phyloP scores from a whole-genome alignment of 92 coral and sea anemone genomes.

The Epizoanthus scotinus region DNA sequence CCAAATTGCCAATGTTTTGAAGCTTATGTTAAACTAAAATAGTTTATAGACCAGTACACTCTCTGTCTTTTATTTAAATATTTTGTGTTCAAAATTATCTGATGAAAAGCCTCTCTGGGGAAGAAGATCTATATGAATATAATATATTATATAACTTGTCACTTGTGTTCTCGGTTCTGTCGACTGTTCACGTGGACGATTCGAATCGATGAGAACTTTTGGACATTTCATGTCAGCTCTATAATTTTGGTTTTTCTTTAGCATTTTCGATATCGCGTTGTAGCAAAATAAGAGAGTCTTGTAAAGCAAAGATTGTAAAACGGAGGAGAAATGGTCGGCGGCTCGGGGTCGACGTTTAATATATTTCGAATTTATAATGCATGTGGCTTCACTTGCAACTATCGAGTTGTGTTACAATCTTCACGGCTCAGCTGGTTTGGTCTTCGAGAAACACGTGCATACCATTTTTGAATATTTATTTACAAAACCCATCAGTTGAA shows the following conservation, averaged over 20 bases:
- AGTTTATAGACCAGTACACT: background rate
- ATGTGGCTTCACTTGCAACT: too few species aligned
- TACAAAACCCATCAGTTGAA: too few species aligned
- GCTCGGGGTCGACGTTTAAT: background rate
- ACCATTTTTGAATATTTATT: too few species aligned
- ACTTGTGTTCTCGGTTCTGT: background rate
- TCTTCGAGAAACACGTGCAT: too few species aligned
- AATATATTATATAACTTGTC: too few species aligned
- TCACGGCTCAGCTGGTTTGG: too few species aligned
- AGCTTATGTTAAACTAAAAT: background rate
- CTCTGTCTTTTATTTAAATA: background rate
- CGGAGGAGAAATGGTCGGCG: background rate
- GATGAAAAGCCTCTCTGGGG: too few species aligned
- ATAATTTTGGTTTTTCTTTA: background rate
- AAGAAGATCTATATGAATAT: too few species aligned
- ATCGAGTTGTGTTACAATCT: too few species aligned
- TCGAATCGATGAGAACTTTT: too few species aligned
- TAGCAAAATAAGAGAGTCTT: background rate
- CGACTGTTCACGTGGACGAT: slow-evolving; percentile 17
- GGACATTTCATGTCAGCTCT: background rate
- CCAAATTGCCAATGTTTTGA: background rate
- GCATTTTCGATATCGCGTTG: slow-evolving; percentile 15
- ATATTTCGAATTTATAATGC: too few species aligned
- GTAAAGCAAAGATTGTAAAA: too few species aligned
- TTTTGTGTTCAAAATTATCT: background rate